Conservation (phyloP, 2,797 vertebrate genomes). For the Gambusia yucatana region DNA sequence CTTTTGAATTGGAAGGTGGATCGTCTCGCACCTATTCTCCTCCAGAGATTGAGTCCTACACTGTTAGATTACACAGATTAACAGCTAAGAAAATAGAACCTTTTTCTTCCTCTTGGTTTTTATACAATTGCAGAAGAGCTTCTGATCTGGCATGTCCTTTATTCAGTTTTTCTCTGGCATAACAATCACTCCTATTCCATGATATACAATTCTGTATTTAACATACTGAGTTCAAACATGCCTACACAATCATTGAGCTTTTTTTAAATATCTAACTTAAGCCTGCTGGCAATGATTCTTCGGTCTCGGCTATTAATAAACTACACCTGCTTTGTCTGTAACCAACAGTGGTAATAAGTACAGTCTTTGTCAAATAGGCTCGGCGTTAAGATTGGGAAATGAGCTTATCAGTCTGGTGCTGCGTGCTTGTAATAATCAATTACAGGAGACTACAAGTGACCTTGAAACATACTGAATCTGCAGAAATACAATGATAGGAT, state of each 20-base stretch:
- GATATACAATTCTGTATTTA: conserved; percentile 24
- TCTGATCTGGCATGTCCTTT: conserved; percentile 41
- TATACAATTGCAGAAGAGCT: conserved; percentile 20
- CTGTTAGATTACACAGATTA: conserved; percentile 55
- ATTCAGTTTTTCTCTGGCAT: conserved; percentile 15
- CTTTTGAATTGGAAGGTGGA: conserved; percentile 60
- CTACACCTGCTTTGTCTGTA: conserved; percentile 42
- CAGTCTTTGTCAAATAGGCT: conserved; percentile 61
- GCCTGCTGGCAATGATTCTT: conserved; percentile 37
- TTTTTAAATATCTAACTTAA: conserved; percentile 29
- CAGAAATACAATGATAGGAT: conserved; percentile 74
- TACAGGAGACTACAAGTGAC: conserved; percentile 74
- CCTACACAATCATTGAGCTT: conserved; percentile 17
- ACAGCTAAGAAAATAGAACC: conserved; percentile 25
- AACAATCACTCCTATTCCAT: conserved; percentile 33
- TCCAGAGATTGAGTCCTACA: conserved; percentile 46
- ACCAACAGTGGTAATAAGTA: conserved; percentile 56
- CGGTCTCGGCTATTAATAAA: conserved; percentile 44
- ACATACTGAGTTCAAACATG: conserved; percentile 16
- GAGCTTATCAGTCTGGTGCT: conserved; percentile 70
- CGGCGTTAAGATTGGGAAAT: conserved; percentile 62
- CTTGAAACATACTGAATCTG: conserved; percentile 74
- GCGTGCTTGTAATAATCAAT: conserved; percentile 78
- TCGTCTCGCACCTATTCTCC: conserved; percentile 53
- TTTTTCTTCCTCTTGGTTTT: conserved; percentile 41